Evolutionary conservation across 2,113 vertebrate genomes (phyloP), one percentile per base, ranked within the genome.

Genomic region (Struthio camelus): DNA sequence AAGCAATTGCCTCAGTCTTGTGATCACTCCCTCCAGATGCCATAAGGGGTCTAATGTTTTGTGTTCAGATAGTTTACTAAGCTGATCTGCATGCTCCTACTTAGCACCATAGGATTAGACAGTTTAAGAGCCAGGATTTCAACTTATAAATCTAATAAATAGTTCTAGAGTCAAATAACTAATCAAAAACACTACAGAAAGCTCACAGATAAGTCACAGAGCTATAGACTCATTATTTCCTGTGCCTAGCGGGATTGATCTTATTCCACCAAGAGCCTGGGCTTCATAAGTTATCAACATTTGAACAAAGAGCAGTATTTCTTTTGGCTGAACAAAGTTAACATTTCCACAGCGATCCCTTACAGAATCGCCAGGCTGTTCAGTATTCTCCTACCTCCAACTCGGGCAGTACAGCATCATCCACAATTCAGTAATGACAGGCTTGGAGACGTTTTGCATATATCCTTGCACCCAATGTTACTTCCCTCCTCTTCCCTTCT

Each of bases 21-120:
- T 80, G 91, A 93, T 95, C 71, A 6, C 34, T 95, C 91, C 86
- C 62, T 96, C 88, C 91, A 89, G 90, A 78, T 86, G 79, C 93
- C 88, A 58, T 69, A 80, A 91, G 82, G 62, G 89, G 79, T 71
- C 76, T 38, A 87, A 71, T 18, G 6, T 81, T 94, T 85, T 97
- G 72, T 54, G 72, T 80, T 85, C 77, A 91, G 96, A 95, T 91
- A 94, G 89, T 79, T 93, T 86, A 94, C 93, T 92, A 97, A 98
- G 94, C 96, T 94, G 89, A 92, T 96, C 81, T 95, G 92, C 93
- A 94, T 95, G 97, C 92, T 97, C 95, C 96, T 97, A 96, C 95
- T 97, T 95, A 96, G 95, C 54, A 80, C 46, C 58, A 40, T 42
- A 40, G 92, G 97, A 97, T 97, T 95, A 97, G 78, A 88, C 62